Evolutionary conservation across 2,797 vertebrate genomes (phyloP).

Genomic region (Anguilla obscura): DNA sequence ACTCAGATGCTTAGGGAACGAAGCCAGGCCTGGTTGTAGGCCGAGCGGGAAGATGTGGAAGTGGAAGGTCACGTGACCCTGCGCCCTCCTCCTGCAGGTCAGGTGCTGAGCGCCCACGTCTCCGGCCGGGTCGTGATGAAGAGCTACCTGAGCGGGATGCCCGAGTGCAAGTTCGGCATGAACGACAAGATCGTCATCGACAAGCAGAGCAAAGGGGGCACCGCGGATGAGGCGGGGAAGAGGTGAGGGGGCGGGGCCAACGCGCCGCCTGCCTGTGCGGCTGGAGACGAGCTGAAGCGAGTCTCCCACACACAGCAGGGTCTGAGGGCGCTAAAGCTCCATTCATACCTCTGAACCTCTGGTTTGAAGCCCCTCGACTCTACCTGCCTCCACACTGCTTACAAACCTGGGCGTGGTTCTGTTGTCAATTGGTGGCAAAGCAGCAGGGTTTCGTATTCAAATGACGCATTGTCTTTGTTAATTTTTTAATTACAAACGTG

Average conservation of each 20-base stretch:
- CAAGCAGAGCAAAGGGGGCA: slow-evolving; percentile 96
- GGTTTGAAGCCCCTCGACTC: background rate
- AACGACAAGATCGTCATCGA: slow-evolving; percentile 99
- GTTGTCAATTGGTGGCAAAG: background rate
- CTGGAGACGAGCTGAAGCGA: background rate
- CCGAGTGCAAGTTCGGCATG: slow-evolving; percentile 99
- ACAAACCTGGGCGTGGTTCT: background rate
- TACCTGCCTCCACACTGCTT: background rate
- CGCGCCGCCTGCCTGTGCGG: background rate
- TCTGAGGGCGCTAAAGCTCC: background rate
- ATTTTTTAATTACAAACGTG: background rate
- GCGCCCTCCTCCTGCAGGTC: slow-evolving; percentile 71
- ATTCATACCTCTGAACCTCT: background rate
- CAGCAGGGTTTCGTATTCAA: background rate
- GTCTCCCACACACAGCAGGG: background rate
- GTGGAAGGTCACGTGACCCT: background rate
- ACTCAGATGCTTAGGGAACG: background rate
- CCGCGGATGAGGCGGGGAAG: slow-evolving; percentile 90
- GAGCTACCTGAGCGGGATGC: slow-evolving; percentile 99
- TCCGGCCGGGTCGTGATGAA: slow-evolving; percentile 99
- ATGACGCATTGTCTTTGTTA: background rate
- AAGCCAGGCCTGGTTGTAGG: background rate
- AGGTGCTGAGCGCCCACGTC: slow-evolving; percentile 96
- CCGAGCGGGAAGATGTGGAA: background rate
- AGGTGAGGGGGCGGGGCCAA: slow-evolving; percentile 74